These are phyloP conservation scores for Trichacis sp. DNA, from an alignment of 2,888 invertebrate genomes.

Conservation along the genomic window DNA sequence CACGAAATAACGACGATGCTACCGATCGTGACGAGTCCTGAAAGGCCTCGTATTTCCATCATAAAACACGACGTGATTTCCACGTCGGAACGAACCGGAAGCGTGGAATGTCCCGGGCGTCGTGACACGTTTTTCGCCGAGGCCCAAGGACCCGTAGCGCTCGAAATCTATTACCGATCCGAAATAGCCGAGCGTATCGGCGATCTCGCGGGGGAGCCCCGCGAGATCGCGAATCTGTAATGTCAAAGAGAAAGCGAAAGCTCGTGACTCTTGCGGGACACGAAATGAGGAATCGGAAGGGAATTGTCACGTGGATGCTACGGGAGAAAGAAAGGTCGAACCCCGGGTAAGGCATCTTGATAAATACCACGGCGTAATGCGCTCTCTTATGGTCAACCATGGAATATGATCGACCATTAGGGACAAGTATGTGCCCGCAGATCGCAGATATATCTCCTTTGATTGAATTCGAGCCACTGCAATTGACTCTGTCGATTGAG, in stretches of 20 bases:
- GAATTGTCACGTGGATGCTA: slow-evolving; percentile 34
- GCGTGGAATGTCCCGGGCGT: slow-evolving; percentile 38
- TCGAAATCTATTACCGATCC: slow-evolving; percentile 17
- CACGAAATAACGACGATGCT: slow-evolving; percentile 1
- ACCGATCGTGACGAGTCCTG: slow-evolving; percentile 32
- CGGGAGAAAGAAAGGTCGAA: neutral
- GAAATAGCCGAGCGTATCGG: slow-evolving; percentile 25
- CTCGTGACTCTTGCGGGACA: slow-evolving; percentile 36
- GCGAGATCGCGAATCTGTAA: slow-evolving; percentile 30
- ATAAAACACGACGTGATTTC: slow-evolving; percentile 39
- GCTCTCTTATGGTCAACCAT: too few relatives aligned
- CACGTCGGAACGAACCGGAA: slow-evolving; percentile 34
- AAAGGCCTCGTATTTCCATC: slow-evolving; percentile 41
- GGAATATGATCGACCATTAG: too few relatives aligned
- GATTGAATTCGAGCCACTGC: slow-evolving; percentile 4
- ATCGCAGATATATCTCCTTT: neutral
- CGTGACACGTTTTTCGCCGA: slow-evolving; percentile 41
- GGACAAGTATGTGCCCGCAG: too few relatives aligned
- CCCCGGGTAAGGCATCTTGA: neutral
- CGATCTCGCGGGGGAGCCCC: slow-evolving; percentile 19
- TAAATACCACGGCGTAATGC: too few relatives aligned
- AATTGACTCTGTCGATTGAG: slow-evolving; percentile 1
- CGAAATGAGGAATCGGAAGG: slow-evolving; percentile 24
- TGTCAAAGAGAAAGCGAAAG: slow-evolving; percentile 54
- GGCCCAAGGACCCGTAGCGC: slow-evolving; percentile 23